These are phyloP conservation scores for Morpho deidamia DNA, from an alignment of 2,888 invertebrate genomes.

Conservation along the genomic window DNA sequence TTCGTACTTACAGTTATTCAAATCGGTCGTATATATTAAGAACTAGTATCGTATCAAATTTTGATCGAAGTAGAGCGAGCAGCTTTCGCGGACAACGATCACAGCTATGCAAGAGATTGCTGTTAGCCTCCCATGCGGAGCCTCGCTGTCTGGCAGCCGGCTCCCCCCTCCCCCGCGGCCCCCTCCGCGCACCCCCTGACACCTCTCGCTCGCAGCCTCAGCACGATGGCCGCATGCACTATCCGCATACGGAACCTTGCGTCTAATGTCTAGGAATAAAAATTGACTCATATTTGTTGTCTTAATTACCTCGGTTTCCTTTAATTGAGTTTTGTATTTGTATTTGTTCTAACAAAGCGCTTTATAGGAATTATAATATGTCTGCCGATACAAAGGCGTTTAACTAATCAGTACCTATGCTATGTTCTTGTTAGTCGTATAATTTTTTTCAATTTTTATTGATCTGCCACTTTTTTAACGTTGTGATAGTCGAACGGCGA, in stretches of 20 bases:
- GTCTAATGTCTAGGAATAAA: constrained; percentile 45
- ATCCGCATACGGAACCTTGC: constrained; percentile 49
- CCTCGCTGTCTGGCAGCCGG: constrained; percentile 76
- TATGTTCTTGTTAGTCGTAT: too few relatives aligned
- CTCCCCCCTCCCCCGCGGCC: constrained; percentile 36
- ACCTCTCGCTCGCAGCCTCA: constrained; percentile 26
- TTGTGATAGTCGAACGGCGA: too few relatives aligned
- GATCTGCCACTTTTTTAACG: too few relatives aligned
- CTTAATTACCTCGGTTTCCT: too few relatives aligned
- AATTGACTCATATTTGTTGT: constrained; percentile 4
- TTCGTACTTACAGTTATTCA: background rate
- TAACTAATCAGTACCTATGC: too few relatives aligned
- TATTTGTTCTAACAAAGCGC: too few relatives aligned
- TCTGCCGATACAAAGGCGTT: too few relatives aligned
- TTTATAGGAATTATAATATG: too few relatives aligned
- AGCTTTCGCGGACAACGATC: constrained; percentile 52
- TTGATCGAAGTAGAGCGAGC: constrained; percentile 60
- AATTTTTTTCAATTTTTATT: too few relatives aligned
- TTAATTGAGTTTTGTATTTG: too few relatives aligned
- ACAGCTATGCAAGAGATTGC: constrained; percentile 66
- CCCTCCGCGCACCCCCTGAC: constrained; percentile 21
- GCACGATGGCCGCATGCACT: constrained; percentile 26
- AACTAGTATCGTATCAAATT: constrained; percentile 31
- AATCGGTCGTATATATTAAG: background rate
- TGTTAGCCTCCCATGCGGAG: constrained; percentile 76